Evolutionary conservation across 2,113 vertebrate species (phyloP).

Genomic region (Lasiurus borealis): DNA sequence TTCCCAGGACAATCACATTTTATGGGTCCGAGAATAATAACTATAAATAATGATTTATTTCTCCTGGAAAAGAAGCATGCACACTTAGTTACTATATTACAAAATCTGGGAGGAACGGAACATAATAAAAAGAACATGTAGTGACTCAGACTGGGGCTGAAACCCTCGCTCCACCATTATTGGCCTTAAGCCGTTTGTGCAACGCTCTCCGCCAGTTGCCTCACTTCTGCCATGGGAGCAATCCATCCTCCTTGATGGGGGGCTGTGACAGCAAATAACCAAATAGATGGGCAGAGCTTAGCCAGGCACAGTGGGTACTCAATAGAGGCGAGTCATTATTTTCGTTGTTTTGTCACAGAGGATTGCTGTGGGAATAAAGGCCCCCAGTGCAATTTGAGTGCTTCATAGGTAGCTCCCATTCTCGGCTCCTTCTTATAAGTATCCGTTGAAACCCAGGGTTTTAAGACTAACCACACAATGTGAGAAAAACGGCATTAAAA

Average conservation of each 20-base stretch:
- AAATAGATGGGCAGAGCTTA: not conserved
- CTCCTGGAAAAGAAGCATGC: conserved; percentile 7
- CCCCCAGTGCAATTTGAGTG: not conserved
- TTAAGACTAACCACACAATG: not conserved
- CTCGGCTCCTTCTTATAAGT: not conserved
- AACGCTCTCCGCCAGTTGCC: not conserved
- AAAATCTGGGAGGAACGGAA: not conserved
- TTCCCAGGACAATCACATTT: not conserved
- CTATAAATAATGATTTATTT: conserved; percentile 37
- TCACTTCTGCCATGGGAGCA: not conserved
- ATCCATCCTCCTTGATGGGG: not conserved
- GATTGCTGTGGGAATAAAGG: not conserved
- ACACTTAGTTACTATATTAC: conserved; percentile 21
- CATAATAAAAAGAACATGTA: not conserved
- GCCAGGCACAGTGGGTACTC: not conserved
- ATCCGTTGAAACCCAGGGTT: not conserved
- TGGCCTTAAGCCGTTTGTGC: not conserved
- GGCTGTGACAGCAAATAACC: not conserved
- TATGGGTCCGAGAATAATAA: conserved; percentile 33
- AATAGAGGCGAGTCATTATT: not conserved
- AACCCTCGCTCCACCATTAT: not conserved
- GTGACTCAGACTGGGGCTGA: not conserved
- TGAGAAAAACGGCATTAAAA: not conserved
- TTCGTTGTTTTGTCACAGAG: not conserved
- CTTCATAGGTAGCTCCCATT: not conserved